phyloP scores from a whole-genome alignment of 1,140 invertebrate species.

The Drosophila insularis region DNA sequence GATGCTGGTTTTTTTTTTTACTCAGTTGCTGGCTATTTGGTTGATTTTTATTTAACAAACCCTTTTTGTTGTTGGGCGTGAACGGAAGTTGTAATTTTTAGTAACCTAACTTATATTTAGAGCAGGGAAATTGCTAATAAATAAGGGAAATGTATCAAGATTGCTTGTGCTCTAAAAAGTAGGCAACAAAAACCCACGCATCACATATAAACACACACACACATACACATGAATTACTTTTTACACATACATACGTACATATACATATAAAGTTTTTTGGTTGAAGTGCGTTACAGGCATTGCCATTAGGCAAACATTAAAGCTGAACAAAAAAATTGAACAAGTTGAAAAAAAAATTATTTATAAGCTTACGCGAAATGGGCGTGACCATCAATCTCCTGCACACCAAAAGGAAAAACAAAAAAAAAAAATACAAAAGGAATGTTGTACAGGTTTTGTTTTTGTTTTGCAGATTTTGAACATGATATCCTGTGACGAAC shows the following conservation, averaged over 20 bases:
- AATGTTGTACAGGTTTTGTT: neutral
- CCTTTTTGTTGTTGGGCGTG: constrained; percentile 25
- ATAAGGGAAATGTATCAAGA: constrained; percentile 55
- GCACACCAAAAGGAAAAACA: too few species aligned
- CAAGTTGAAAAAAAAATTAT: neutral
- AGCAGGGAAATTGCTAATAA: constrained; percentile 41
- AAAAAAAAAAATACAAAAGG: neutral
- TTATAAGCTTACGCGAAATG: constrained; percentile 23
- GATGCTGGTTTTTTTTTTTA: neutral
- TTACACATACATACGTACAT: too few species aligned
- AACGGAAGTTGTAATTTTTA: constrained; percentile 60
- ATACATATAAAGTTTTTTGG: neutral
- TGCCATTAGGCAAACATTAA: constrained; percentile 26
- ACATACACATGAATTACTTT: neutral
- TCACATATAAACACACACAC: neutral
- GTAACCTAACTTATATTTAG: constrained; percentile 19
- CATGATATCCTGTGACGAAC: neutral
- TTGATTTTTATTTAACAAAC: constrained; percentile 53
- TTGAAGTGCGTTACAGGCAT: constrained; percentile 31
- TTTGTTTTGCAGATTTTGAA: neutral
- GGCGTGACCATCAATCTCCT: constrained; percentile 11
- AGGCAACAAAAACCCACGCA: constrained; percentile 25
- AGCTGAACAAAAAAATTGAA: neutral
- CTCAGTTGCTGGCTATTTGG: neutral
- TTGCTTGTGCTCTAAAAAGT: constrained; percentile 47